phyloP scores from a whole-genome alignment of 2,113 vertebrate species.

The Cyprinodon variegatus region DNA sequence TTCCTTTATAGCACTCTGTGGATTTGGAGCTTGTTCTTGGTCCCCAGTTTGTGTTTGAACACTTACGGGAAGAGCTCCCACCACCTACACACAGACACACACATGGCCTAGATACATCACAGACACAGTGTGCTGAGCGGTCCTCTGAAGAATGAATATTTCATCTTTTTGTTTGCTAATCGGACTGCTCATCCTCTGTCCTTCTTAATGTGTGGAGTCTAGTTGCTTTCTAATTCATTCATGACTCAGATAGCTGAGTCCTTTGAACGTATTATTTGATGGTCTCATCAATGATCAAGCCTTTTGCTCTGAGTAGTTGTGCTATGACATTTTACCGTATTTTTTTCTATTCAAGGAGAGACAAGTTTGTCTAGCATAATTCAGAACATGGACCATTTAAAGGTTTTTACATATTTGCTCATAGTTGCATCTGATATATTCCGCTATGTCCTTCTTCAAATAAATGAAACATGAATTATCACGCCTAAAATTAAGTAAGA shows the following conservation, averaged over 20 bases:
- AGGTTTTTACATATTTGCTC: too few species aligned
- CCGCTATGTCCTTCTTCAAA: not conserved
- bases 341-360: not conserved
- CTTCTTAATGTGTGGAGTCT: not conserved
- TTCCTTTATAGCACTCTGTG: conserved; percentile 14
- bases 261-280: conserved; percentile 7
- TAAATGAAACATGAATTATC: not conserved
- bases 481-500: too few species aligned
- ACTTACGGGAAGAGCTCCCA: conserved; percentile 4
- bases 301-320: conserved; percentile 20
- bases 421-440: too few species aligned
- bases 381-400: too few species aligned
- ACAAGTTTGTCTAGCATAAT: too few species aligned
- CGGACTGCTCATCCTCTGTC: conserved; percentile 25
- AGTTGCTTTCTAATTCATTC: not conserved
- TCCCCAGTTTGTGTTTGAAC: conserved; percentile 12
- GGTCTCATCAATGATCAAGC: conserved; percentile 2
- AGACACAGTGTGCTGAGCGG: conserved; percentile 1
- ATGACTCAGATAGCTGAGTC: conserved; percentile 33
- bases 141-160: conserved; percentile 19
- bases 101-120: conserved; percentile 2
- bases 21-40: conserved; percentile 9
- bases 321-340: not conserved
- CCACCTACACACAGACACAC: conserved; percentile 2
- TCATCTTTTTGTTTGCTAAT: conserved; percentile 26